Conservation (phyloP, 2,888 invertebrate genomes). For the Tethea ocularis region DNA sequence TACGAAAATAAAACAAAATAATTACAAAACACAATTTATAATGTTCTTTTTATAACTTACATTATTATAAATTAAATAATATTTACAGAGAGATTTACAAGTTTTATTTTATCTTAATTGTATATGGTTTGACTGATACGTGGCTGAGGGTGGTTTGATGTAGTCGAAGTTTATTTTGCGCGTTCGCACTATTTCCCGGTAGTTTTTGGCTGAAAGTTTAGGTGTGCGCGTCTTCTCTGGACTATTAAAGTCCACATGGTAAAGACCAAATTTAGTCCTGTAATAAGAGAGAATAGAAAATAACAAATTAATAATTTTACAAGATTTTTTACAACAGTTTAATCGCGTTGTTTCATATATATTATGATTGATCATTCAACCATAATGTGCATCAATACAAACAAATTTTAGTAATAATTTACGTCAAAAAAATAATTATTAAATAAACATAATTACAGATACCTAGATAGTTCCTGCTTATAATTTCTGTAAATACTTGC, state of each 20-base stretch:
- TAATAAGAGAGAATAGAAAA: conserved; percentile 42
- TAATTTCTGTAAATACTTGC: no score
- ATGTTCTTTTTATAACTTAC: background rate
- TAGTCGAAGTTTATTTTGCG: conserved; percentile 66
- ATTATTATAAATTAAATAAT: background rate
- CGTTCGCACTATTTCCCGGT: conserved; percentile 65
- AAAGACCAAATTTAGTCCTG: conserved; percentile 77
- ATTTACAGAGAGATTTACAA: background rate
- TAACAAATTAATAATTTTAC: conserved; percentile 14
- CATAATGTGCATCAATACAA: no score
- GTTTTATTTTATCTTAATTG: conserved; percentile 16
- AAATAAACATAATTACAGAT: no score
- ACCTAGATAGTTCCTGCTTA: no score
- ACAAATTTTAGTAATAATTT: no score
- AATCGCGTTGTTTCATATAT: no score
- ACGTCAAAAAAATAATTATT: no score
- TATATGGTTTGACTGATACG: conserved; percentile 35
- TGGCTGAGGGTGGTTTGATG: conserved; percentile 41
- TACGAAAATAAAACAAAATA: background rate
- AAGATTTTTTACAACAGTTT: background rate
- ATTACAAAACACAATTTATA: background rate
- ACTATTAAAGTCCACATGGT: conserved; percentile 72
- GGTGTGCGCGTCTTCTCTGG: conserved; percentile 68
- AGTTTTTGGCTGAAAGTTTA: conserved; percentile 72
- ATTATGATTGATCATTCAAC: no score